Evolutionary conservation across 2,888 invertebrate genomes (phyloP), one percentile per base, ranked within the genome.

Genomic region (Scaptomyza caliginosa): DNA sequence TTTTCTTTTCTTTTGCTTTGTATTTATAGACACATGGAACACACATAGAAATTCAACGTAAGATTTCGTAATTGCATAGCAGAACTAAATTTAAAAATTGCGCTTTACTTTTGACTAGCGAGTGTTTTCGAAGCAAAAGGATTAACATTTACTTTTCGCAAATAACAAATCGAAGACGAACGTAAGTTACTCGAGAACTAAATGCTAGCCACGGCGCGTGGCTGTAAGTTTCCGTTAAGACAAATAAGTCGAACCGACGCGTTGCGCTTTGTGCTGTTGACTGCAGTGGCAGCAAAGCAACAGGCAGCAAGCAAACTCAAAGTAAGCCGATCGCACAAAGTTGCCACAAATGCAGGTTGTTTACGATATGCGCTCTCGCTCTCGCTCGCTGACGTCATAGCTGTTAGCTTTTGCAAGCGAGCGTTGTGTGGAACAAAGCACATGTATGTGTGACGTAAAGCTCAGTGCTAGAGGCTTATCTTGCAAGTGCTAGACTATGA

Each of bases 231-330:
- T 75, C 71, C 82, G 75, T 52, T 70, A 50, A 42, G 19, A 45
- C 52, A 75, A 36, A 26, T 57, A 32, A 21, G 36, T 8, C 70
- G 43, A 77, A 87, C 86, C 86, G 87, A 76, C 80, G 72, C 85
- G 85, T 74, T 84, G 80, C 77, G 87, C 78, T 82, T 80, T 59
- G 51, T 68, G 80, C 73, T 86, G 81, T 76, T 83, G 77, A 88
- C 88, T 89, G 89, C 74, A 65, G 55, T 65, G 39, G 17, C 59
- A 40, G 46, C 51, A 48, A 45, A 26, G 10, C 26, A 39, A 40
- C 55, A 43, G 54, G 13, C 66, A 52, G 49, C 71, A 52, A 45
- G 19, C 43, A 59, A 43, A 28, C 42, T 39, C 60, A 55, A 70
- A 72, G 65, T 43, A 58, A 58, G 51, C 58, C 49, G 70, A 72